phyloP scores from a whole-genome alignment of 2,888 invertebrate species.

The Tromatobia lineatoria region DNA sequence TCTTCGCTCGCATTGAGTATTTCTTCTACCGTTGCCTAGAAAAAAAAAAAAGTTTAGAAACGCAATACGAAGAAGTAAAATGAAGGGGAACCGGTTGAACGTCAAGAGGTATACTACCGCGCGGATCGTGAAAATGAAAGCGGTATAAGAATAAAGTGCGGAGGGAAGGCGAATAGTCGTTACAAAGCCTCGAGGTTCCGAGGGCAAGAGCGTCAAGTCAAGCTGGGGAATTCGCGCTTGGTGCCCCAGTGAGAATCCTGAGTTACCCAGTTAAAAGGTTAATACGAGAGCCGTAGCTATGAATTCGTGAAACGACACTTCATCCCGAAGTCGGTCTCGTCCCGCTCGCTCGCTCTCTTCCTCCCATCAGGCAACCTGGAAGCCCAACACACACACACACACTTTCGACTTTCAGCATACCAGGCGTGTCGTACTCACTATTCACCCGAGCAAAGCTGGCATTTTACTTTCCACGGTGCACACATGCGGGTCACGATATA shows the following conservation, averaged over 20 bases:
- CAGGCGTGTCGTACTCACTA: constrained; percentile 23
- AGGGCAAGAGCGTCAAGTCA: constrained; percentile 29
- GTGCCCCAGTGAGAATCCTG: constrained; percentile 21
- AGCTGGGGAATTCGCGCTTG: constrained; percentile 38
- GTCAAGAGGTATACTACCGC: constrained; percentile 5
- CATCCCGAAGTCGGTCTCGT: neutral
- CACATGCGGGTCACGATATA: constrained; percentile 19
- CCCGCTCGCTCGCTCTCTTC: constrained; percentile 14
- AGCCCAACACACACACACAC: constrained; percentile 16
- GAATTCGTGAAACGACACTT: constrained; percentile 53
- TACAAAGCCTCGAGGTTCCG: constrained; percentile 39
- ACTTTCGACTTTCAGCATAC: constrained; percentile 18
- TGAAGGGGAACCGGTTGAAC: constrained; percentile 17
- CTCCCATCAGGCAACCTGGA: constrained; percentile 22
- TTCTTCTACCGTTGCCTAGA: neutral
- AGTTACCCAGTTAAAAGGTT: constrained; percentile 61
- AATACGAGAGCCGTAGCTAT: constrained; percentile 50
- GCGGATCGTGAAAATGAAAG: constrained; percentile 55
- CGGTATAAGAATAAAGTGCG: constrained; percentile 34
- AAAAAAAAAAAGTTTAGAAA: neutral
- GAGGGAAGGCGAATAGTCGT: constrained; percentile 28
- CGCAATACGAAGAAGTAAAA: neutral
- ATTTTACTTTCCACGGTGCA: constrained; percentile 54
- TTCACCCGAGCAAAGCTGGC: constrained; percentile 45
- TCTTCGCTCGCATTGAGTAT: neutral